Base-by-base conservation (phyloP, 2,888 invertebrate species). In the Ypsolopha sequella region DNA sequence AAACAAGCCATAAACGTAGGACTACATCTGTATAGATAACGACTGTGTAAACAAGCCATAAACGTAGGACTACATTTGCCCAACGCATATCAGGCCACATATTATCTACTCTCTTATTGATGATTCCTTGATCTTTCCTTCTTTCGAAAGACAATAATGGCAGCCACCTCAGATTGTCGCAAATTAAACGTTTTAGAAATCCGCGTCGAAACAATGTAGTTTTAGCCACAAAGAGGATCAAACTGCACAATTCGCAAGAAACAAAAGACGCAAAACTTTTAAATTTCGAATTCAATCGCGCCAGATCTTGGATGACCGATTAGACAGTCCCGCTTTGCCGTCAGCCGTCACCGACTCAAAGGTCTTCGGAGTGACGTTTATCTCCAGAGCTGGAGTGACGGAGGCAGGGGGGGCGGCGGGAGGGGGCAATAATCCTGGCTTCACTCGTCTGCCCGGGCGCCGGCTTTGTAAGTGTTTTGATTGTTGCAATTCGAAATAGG, bases 281-380 rank as follows among this genome's bases (percentile, higher is more conserved):
- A 38, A 38, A 38, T 38, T 38, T 24, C 24, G 24, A 24, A 24
- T 24, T 24, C 45, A 45, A 45, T 45, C 35, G 10, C 6, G 7
- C 33, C n/a, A 36, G 35, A 47, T 13, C 47, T 48, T 44, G 48
- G 53, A 52, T 55, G 54, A 56, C 54, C 54, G 57, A 57, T 54
- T 51, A 52, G 51, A 38, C 52, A 51, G 53, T 53, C 54, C 56
- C 54, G 51, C 47, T 45, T 49, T 50, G 54, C 51, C 53, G 49
- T 34, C 43, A 41, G 47, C 39, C 53, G 38, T 33, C 35, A 33
- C 45, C 11, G 36, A 45, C 45, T 45, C 45, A 45, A 45, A 45
- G 45, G 45, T 45, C 45, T 45, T n/a, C 38, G 39, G 55, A 56
- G 48, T 59, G 59, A 59, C 59, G 56, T 57, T 59, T 55, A 59